Evolutionary conservation across 2,888 invertebrate genomes (phyloP), one percentile per base, ranked within the genome.

Genomic region (Theodoxus fluviatilis): DNA sequence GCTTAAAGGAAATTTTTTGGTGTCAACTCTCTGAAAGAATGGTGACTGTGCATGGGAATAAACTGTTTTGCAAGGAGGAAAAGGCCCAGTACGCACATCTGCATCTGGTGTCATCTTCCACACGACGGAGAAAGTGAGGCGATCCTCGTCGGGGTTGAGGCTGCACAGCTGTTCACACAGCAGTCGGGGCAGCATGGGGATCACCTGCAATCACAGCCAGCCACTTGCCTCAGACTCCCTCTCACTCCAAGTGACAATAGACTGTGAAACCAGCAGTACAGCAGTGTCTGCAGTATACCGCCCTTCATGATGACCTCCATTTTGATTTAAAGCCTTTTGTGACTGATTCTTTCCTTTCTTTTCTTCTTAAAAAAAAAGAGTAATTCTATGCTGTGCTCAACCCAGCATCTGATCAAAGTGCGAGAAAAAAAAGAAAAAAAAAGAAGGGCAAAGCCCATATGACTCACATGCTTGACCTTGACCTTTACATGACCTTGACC

Each of bases 131-230:
- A 97, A 95, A 0, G 95, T 91, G 37, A 95, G 81, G 18, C 88
- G 77, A 69, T 89, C 88, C 15, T 85, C 84, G 70, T 86, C 87
- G 12, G 89, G 87, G 73, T 88, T 88, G 67, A 89, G 79, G 78
- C 88, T 88, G 78, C 89, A 89, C 63, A 89, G 76, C 70, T 89
- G 78, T 74, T 90, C 90, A 87, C 96, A 96, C 22, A 98, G 88
- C 65, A 94, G 90, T 78, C 93, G 90, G 0, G 98, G 98, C 75
- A 98, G 89, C 98, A 98, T 98, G 74, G 97, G 96, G 80, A 95
- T 93, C 1, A 94, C 90, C 90, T 90, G 77, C 18, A 75, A 74
- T 12, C 64, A 47, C 63, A 28, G 69, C 7, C 61, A 31, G 7
- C 3, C 3, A 18, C n/a, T 22, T 25, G 1, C 25, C 33, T 28